A percentile compares a stretch with the other conserved stretches of the same genome.
Evolutionary conservation across 1,140 invertebrate species (phyloP).

Genomic region (Phenacoccus solenopsis): DNA sequence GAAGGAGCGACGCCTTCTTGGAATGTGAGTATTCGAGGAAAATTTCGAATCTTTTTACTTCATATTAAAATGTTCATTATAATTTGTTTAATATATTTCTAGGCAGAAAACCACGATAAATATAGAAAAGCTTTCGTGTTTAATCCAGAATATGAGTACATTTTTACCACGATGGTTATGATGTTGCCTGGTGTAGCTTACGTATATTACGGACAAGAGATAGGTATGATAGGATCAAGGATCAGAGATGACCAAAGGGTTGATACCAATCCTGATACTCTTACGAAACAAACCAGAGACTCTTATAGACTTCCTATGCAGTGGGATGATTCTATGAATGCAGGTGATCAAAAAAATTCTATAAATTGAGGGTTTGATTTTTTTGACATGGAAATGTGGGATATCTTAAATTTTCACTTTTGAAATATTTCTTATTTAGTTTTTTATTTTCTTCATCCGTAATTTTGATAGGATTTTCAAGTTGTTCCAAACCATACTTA

Average conservation of each 20-base stretch:
- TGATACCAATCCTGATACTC: conserved; percentile 30
- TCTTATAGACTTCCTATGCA: conserved; percentile 60
- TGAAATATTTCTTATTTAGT: too few species aligned
- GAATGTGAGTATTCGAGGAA: neutral
- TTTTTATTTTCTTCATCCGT: too few species aligned
- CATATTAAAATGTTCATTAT: too few species aligned
- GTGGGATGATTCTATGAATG: conserved; percentile 41
- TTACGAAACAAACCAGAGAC: conserved; percentile 37
- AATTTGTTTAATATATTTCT: neutral
- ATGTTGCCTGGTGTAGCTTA: neutral
- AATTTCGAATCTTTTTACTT: too few species aligned
- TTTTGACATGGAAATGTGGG: too few species aligned
- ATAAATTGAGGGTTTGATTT: too few species aligned
- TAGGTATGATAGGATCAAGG: conserved; percentile 53
- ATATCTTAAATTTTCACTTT: too few species aligned
- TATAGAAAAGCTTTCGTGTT: neutral
- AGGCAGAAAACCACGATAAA: neutral
- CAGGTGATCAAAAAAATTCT: too few species aligned
- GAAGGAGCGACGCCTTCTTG: neutral
- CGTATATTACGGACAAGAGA: conserved; percentile 25
- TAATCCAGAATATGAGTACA: neutral
- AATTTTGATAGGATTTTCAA: neutral
- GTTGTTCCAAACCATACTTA: neutral
- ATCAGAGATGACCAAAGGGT: conserved; percentile 37
- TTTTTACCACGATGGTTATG: neutral